Conservation (phyloP, 2,113 vertebrate species). For the Melanocharis versteri region DNA sequence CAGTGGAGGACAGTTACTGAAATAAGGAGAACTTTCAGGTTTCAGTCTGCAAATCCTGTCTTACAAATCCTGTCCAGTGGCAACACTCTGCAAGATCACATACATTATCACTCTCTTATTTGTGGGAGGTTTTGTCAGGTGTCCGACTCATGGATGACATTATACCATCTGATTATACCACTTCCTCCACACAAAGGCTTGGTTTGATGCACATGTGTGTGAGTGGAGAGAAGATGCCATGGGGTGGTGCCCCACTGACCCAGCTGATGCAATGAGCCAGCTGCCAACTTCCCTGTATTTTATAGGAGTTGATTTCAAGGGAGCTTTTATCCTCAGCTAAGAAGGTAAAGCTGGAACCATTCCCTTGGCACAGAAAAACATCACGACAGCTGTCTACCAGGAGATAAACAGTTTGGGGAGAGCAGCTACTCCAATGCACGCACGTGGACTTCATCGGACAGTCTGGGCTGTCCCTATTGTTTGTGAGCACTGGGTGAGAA, state of each 20-base stretch:
- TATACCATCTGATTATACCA: neutral
- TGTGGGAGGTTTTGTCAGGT: neutral
- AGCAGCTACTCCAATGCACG: neutral
- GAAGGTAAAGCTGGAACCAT: neutral
- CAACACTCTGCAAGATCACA: neutral
- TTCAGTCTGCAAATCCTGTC: neutral
- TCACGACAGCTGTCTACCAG: neutral
- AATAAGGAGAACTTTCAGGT: neutral
- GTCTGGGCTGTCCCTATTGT: constrained; percentile 41
- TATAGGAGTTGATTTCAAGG: neutral
- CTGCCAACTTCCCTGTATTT: neutral
- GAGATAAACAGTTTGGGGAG: neutral
- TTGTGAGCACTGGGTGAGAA: constrained; percentile 30
- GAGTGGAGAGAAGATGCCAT: neutral
- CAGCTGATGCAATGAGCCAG: neutral
- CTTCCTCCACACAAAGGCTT: neutral
- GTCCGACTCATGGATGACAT: neutral
- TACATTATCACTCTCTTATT: neutral
- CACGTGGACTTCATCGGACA: constrained; percentile 37
- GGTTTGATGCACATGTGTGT: neutral
- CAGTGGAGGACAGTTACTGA: neutral
- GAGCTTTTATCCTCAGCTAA: neutral
- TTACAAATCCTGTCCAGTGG: neutral
- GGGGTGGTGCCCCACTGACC: neutral
- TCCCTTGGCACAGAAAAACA: neutral